A percentile compares a stretch with the other conserved stretches of the same genome.
Evolutionary conservation across 1,140 invertebrate genomes (phyloP).

Genomic region (Drosophila trapezifrons): DNA sequence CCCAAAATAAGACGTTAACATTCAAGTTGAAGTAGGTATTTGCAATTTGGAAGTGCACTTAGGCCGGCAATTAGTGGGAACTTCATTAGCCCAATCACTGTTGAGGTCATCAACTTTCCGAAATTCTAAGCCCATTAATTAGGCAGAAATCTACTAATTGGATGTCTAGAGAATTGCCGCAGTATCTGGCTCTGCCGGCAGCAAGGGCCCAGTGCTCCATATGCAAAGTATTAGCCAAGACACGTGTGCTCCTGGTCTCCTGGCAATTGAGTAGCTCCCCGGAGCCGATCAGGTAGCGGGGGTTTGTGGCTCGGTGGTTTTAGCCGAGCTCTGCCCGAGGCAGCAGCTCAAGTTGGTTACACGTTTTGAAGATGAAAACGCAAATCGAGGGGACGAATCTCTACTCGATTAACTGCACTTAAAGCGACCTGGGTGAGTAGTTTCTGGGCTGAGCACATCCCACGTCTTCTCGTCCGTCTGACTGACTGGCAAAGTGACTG

Average conservation of each 20-base stretch:
- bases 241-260: conserved; percentile 48
- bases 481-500: conserved; percentile 22
- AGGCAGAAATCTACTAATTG: conserved; percentile 50
- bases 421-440: conserved; percentile 41
- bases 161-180: conserved; percentile 24
- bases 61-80: conserved; percentile 19
- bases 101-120: conserved; percentile 30
- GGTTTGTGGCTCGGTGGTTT: background rate
- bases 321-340: conserved; percentile 9
- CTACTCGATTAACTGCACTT: conserved; percentile 47
- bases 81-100: conserved; percentile 64
- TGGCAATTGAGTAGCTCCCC: conserved; percentile 36
- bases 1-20: background rate
- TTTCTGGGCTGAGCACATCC: conserved; percentile 23
- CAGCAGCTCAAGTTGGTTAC: conserved; percentile 10
- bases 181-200: conserved; percentile 2
- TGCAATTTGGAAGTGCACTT: conserved; percentile 10
- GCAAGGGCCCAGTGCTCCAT: conserved; percentile 8
- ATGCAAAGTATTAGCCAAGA: conserved; percentile 45
- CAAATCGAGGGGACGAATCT: conserved; percentile 52
- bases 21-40: background rate
- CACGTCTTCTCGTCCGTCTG: conserved; percentile 5
- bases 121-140: conserved; percentile 28
- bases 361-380: conserved; percentile 19
- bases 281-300: conserved; percentile 14